Conservation (phyloP, 1,140 invertebrate species). For the Drepana arcuata region DNA sequence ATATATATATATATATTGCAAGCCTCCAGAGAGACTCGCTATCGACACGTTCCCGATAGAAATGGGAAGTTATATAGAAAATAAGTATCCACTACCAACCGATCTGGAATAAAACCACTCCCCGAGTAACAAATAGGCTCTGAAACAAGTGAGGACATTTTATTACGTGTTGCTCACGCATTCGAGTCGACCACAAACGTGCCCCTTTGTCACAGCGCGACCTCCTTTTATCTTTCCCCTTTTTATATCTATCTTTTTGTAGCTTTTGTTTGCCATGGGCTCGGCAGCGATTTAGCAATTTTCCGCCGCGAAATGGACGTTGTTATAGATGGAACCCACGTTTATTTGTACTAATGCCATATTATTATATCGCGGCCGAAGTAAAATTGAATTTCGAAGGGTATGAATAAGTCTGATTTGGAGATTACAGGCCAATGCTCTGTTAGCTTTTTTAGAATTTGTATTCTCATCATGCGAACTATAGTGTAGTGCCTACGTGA, state of each 20-base stretch:
- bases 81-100: no score
- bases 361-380: no score
- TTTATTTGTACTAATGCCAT: constrained; percentile 1
- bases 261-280: constrained; percentile 9
- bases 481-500: no score
- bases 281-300: constrained; percentile 12
- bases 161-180: constrained; percentile 9
- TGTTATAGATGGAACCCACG: no score
- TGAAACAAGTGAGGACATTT: not conserved
- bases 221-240: constrained; percentile 4
- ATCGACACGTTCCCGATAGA: no score
- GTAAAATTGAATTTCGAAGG: no score
- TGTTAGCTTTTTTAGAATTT: no score
- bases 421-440: no score
- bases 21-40: not conserved
- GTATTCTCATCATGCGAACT: no score
- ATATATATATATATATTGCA: constrained; percentile 1
- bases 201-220: constrained; percentile 1
- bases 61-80: no score
- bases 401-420: no score
- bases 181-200: constrained; percentile 4
- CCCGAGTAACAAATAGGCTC: not conserved
- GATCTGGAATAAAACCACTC: constrained; percentile 3
- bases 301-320: constrained; percentile 3
- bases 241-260: constrained; percentile 1